Percentiles rank a stretch among this genome's conserved stretches.
These are phyloP conservation scores for Pheucticus melanocephalus DNA, from an alignment of 2,113 vertebrate genomes.

Conservation along the genomic window DNA sequence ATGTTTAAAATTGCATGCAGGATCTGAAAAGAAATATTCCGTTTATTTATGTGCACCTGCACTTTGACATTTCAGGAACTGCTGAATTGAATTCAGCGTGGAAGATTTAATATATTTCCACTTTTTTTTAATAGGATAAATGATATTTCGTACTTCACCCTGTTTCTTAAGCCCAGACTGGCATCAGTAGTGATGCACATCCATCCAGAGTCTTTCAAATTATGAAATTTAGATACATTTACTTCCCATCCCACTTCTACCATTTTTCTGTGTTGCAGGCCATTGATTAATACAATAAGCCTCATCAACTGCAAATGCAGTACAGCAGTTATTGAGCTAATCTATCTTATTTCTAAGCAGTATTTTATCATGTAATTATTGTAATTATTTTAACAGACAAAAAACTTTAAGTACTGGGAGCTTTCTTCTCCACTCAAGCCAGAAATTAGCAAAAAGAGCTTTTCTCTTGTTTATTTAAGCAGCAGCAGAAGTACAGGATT, in stretches of 20 bases:
- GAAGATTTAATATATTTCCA: background rate
- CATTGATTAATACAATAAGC: slow-evolving; percentile 6
- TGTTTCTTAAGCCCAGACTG: background rate
- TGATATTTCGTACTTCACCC: background rate
- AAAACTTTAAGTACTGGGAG: background rate
- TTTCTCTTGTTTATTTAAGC: slow-evolving; percentile 24
- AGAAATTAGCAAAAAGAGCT: slow-evolving; percentile 39
- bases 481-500: background rate
- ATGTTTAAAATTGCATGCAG: background rate
- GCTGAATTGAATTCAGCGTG: background rate
- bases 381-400: slow-evolving; percentile 25
- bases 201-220: background rate
- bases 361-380: slow-evolving; percentile 55
- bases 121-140: background rate
- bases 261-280: background rate
- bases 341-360: slow-evolving; percentile 43
- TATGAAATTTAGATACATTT: background rate
- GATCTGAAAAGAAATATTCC: background rate
- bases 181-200: background rate
- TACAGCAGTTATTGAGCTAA: slow-evolving; percentile 40
- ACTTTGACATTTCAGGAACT: background rate
- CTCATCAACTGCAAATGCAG: slow-evolving; percentile 28
- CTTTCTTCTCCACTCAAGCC: slow-evolving; percentile 9
- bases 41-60: background rate
- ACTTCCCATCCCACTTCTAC: background rate